Percentiles rank a stretch among this genome's conserved stretches.
phyloP scores from a whole-genome alignment of 2,113 vertebrate species.

The Cettia cetti region DNA sequence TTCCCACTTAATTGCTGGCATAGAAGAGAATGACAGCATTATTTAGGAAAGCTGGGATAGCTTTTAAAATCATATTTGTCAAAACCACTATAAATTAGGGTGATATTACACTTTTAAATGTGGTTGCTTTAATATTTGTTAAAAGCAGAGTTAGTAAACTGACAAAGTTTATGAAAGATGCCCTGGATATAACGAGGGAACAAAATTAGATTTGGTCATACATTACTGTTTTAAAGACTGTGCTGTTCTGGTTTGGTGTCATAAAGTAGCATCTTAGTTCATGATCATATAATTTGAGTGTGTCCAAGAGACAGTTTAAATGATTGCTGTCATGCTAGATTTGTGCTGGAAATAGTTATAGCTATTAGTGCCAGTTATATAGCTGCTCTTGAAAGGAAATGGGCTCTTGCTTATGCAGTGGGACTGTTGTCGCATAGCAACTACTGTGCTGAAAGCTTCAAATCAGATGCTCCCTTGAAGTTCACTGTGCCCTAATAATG shows the following conservation, averaged over 20 bases:
- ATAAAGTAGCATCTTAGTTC: neutral
- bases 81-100: neutral
- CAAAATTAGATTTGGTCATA: neutral
- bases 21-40: neutral
- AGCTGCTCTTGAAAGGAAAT: constrained; percentile 16
- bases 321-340: constrained; percentile 3
- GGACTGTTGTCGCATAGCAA: constrained; percentile 45
- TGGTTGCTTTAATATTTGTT: neutral
- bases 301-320: constrained; percentile 20
- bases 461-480: constrained; percentile 48
- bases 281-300: neutral
- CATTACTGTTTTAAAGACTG: neutral
- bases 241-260: neutral
- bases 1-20: neutral
- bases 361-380: constrained; percentile 10
- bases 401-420: constrained; percentile 20
- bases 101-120: neutral
- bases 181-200: neutral
- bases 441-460: constrained; percentile 44
- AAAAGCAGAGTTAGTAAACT: neutral
- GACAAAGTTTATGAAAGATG: neutral
- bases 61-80: neutral
- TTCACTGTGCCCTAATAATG: constrained; percentile 32
- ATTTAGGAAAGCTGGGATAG: neutral
- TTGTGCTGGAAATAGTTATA: constrained; percentile 16